phyloP scores from a whole-genome alignment of 1,140 invertebrate genomes.

The Drosophila chauvacae region DNA sequence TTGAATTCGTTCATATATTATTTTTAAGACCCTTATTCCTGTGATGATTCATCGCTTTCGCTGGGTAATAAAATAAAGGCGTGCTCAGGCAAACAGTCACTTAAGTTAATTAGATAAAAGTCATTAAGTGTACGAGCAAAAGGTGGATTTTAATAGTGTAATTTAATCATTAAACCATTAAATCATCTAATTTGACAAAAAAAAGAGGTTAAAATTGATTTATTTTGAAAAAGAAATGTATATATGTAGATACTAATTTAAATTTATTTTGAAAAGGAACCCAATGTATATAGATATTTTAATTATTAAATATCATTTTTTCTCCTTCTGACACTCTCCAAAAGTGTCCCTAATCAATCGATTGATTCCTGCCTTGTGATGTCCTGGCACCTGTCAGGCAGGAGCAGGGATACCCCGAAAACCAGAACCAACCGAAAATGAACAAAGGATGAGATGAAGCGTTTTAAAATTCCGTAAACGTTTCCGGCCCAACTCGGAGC shows the following conservation, averaged over 20 bases:
- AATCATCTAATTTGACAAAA: background rate
- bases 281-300: background rate
- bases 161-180: slow-evolving; percentile 16
- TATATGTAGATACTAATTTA: background rate
- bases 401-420: slow-evolving; percentile 4
- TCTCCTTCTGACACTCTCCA: background rate
- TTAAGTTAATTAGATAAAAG: slow-evolving; percentile 38
- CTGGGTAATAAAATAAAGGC: slow-evolving; percentile 31
- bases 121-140: background rate
- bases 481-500: slow-evolving; percentile 38
- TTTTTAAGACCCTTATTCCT: background rate
- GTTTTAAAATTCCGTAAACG: slow-evolving; percentile 69
- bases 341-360: slow-evolving; percentile 41
- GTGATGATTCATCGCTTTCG: slow-evolving; percentile 24
- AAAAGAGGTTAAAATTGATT: background rate
- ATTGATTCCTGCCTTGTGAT: slow-evolving; percentile 37
- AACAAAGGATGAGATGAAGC: slow-evolving; percentile 47
- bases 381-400: slow-evolving; percentile 24
- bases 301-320: background rate
- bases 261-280: no score
- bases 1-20: slow-evolving; percentile 15
- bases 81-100: slow-evolving; percentile 11
- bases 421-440: background rate
- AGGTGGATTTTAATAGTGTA: slow-evolving; percentile 8
- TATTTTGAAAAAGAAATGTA: background rate